Percentiles rank a stretch among this genome's conserved stretches.
Conservation (phyloP, 2,888 invertebrate species). For the Petrophora chlorosata region DNA sequence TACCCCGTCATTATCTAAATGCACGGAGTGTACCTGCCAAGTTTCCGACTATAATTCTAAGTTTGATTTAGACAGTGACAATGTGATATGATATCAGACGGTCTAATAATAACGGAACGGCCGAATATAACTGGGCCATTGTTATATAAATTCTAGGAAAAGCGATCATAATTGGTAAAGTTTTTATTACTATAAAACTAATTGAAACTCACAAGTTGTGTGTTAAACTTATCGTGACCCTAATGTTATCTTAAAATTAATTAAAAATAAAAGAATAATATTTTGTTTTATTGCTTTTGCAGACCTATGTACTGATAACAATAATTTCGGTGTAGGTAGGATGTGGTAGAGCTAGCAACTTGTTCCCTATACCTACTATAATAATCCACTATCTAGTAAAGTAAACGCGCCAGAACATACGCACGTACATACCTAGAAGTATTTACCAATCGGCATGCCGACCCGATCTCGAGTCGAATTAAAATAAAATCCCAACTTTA, state of each 20-base stretch:
- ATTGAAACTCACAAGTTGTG: slow-evolving; percentile 28
- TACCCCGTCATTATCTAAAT: slow-evolving; percentile 63
- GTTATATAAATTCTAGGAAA: slow-evolving; percentile 30
- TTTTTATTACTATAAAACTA: slow-evolving; percentile 26
- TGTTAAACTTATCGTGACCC: too few species aligned
- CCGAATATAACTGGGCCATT: slow-evolving; percentile 13
- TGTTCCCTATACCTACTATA: too few species aligned
- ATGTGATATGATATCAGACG: slow-evolving; percentile 26
- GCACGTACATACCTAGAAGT: slow-evolving; percentile 17
- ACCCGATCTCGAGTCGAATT: slow-evolving; percentile 68
- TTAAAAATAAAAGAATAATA: too few species aligned
- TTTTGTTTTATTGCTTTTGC: too few species aligned
- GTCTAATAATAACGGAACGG: slow-evolving; percentile 16
- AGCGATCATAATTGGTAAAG: slow-evolving; percentile 16
- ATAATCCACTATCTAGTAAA: neutral
- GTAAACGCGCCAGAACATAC: too few species aligned
- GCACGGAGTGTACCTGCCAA: slow-evolving; percentile 49
- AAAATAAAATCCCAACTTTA: slow-evolving; percentile 69
- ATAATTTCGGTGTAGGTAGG: too few species aligned
- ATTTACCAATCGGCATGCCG: slow-evolving; percentile 54
- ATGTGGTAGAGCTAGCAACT: too few species aligned
- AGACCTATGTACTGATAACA: too few species aligned
- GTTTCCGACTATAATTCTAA: slow-evolving; percentile 38
- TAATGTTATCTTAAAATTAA: slow-evolving; percentile 15
- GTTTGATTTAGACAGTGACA: slow-evolving; percentile 31